Percentiles rank a stretch among this genome's conserved stretches.
Evolutionary conservation across 2,888 invertebrate genomes (phyloP).

Genomic region (Acleris holmiana): DNA sequence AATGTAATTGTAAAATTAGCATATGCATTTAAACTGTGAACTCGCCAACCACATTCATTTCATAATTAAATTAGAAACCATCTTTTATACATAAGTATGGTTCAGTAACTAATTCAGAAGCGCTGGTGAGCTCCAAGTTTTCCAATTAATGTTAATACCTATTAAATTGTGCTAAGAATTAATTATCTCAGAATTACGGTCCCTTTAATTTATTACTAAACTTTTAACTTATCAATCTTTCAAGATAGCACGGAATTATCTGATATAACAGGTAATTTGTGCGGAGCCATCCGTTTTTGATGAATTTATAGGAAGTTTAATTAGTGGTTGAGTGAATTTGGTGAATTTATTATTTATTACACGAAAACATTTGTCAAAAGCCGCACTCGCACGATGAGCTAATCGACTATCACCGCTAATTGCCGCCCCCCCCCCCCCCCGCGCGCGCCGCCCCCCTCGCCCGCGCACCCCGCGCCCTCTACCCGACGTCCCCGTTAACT

Average conservation of each 20-base stretch:
- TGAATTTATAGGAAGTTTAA: conserved; percentile 50
- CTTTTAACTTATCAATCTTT: conserved; percentile 81
- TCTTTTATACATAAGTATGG: conserved; percentile 40
- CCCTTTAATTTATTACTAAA: conserved; percentile 79
- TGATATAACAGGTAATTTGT: conserved; percentile 18
- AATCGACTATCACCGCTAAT: conserved; percentile 85
- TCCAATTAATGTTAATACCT: conserved; percentile 82
- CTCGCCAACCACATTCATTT: conserved; percentile 15
- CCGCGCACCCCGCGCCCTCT: conserved; percentile 50
- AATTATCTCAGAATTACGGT: conserved; percentile 79
- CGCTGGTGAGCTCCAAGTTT: conserved; percentile 66
- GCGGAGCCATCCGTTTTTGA: conserved; percentile 28
- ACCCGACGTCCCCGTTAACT: conserved; percentile 56
- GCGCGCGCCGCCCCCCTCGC: conserved; percentile 45
- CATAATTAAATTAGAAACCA: conserved; percentile 35
- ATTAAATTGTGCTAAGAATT: conserved; percentile 81
- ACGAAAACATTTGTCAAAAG: conserved; percentile 81
- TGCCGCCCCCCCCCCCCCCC: conserved; percentile 61
- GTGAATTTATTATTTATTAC: conserved; percentile 69
- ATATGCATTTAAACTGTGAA: not conserved
- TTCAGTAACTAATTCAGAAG: conserved; percentile 41
- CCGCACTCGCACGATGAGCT: conserved; percentile 82
- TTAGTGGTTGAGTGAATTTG: conserved; percentile 64
- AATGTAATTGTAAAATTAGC: not conserved
- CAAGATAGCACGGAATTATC: conserved; percentile 50